Evolutionary conservation across 2,113 vertebrate species (phyloP), one percentile per base, ranked within the genome.

Genomic region (Rhinoderma darwinii): DNA sequence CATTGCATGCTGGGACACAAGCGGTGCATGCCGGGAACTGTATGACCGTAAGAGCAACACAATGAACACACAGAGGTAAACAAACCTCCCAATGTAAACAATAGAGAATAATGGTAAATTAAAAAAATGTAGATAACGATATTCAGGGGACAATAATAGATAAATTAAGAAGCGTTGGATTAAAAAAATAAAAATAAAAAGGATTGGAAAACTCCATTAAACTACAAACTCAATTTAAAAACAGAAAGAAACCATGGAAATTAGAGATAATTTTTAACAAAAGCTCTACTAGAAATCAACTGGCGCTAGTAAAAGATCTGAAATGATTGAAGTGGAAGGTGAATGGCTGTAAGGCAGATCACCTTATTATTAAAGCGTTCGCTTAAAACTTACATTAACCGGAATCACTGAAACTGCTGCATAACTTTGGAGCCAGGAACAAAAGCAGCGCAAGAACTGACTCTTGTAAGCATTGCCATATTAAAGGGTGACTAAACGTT

Each of bases 371-470:
- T 81, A 39, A 17, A 25, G 11, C 18, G 32, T 59, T 14, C 66
- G 43, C 39, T 44, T 44, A 66, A 82, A 66, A 39, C 39, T 20
- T 32, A 66, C 63, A 66, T 82, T 82, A 44, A 68, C 80, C 80
- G 22, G 30, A 88, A 5, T 15, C 27, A 35, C 12, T 39, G 51
- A 17, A 37, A 41, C 32, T 51, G 35, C 10, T 35, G 47, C 8
- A 51, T 77, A 77, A 35, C 15, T 4, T 4, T 51, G 27, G 50
- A 17, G 47, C 10, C 27, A 47, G 17, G 27, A 44, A 51, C n/a
- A 56, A 4, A 56, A 10, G 20, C 11, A 3, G 27, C 25, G 50
- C 1, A 15, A 10, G 20, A 54, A 39, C 39, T 10, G 35, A 22
- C 51, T 32, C 37, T 20, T 25, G 5, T 20, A 8, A 8, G 72